A percentile compares a stretch with the other conserved stretches of the same genome.
These are phyloP conservation scores for Bradynema listronoti DNA, from an alignment of 1,140 invertebrate species.

Conservation along the genomic window DNA sequence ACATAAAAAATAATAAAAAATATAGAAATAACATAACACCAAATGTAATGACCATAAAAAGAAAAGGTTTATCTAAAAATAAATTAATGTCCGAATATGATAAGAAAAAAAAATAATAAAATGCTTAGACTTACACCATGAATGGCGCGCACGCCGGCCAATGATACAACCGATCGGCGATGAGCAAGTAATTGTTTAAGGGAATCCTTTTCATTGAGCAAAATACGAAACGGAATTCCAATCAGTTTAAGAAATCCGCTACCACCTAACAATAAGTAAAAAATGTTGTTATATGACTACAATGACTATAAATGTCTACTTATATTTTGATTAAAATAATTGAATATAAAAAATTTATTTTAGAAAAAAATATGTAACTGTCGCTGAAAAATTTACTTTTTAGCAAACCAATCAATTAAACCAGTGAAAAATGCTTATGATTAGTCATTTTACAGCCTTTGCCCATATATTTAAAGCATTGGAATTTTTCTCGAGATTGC, in stretches of 20 bases:
- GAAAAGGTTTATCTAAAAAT: no score
- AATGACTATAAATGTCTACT: no score
- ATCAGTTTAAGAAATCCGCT: conserved; percentile 45
- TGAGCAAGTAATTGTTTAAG: conserved; percentile 36
- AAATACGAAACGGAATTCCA: conserved; percentile 26
- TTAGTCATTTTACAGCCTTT: no score
- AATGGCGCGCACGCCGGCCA: conserved; percentile 33
- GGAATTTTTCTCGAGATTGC: no score
- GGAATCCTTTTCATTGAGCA: conserved; percentile 42
- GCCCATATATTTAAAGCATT: no score
- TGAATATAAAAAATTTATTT: neutral
- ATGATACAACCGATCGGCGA: conserved; percentile 35
- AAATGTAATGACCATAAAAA: no score
- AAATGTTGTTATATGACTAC: no score
- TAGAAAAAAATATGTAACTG: neutral
- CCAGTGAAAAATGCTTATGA: neutral
- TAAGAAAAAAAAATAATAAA: no score
- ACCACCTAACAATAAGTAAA: conserved; percentile 22
- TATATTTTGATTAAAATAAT: conserved; percentile 6
- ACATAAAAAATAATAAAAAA: no score
- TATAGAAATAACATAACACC: no score
- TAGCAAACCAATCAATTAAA: neutral
- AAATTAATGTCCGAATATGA: no score
- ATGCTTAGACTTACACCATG: conserved; percentile 28
- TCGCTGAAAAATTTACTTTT: neutral